Conservation (phyloP, 1,140 invertebrate species). For the Calosoma granatense region DNA sequence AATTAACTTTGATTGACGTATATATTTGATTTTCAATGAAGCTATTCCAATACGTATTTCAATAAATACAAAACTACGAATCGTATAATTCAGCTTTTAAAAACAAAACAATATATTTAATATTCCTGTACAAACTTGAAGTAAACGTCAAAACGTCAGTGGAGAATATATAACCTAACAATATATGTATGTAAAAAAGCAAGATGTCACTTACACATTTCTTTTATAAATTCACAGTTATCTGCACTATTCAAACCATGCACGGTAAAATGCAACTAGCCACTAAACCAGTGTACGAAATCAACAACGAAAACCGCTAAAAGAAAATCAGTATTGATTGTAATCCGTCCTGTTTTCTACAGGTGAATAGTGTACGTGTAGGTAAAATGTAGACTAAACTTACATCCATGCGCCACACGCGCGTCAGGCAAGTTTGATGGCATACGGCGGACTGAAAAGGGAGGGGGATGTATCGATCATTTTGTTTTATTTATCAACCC, state of each 20-base stretch:
- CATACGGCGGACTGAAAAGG: background rate
- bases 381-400: background rate
- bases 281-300: background rate
- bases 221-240: background rate
- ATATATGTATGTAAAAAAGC: background rate
- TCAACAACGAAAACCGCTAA: slow-evolving; percentile 7
- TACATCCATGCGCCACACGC: background rate
- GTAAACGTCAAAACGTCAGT: too few relatives aligned
- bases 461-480: slow-evolving; percentile 5
- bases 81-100: too few relatives aligned
- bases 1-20: too few relatives aligned
- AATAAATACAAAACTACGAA: too few relatives aligned
- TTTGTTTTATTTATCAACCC: slow-evolving; percentile 5
- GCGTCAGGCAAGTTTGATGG: background rate
- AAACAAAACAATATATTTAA: too few relatives aligned
- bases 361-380: background rate
- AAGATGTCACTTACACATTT: background rate
- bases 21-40: too few relatives aligned
- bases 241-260: background rate
- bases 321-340: background rate
- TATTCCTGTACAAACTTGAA: too few relatives aligned
- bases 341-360: background rate
- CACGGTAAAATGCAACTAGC: background rate
- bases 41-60: too few relatives aligned
- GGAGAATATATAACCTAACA: too few relatives aligned